Conservation (phyloP, 37 sponge, comb jelly and placozoan species). For the Chondrosia reniformis region DNA sequence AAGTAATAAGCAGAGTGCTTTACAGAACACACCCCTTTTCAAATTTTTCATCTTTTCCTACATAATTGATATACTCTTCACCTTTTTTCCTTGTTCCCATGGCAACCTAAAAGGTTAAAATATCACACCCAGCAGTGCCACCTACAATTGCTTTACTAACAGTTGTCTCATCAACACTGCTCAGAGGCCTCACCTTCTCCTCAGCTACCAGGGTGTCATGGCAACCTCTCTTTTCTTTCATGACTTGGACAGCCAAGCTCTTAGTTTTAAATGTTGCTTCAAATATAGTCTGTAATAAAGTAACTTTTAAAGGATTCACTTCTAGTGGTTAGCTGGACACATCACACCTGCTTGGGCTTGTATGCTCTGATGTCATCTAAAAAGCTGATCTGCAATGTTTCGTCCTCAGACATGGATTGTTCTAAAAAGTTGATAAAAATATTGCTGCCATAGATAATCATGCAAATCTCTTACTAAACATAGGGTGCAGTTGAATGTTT, state of each 20-base stretch:
- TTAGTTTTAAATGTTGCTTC: constrained; percentile 53
- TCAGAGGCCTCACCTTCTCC: constrained; percentile 14
- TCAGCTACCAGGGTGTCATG: constrained; percentile 17
- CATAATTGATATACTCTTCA: constrained; percentile 52
- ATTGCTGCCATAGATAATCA: background rate
- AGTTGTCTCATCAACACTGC: background rate
- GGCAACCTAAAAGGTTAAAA: background rate
- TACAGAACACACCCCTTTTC: constrained; percentile 59
- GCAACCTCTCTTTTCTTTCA: constrained; percentile 53
- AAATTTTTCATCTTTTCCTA: constrained; percentile 50
- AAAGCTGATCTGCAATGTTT: constrained; percentile 21
- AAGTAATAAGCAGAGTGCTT: background rate
- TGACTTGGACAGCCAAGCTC: constrained; percentile 45
- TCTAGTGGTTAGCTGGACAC: background rate
- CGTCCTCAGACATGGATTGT: constrained; percentile 19
- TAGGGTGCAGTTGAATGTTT: constrained; percentile 47
- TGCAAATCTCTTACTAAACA: constrained; percentile 44
- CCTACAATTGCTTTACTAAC: background rate
- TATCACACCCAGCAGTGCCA: background rate
- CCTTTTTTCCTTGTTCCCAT: background rate
- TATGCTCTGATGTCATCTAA: constrained; percentile 46
- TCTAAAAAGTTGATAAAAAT: background rate
- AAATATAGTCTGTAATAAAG: constrained; percentile 60
- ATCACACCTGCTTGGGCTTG: constrained; percentile 54
- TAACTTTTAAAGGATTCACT: background rate